A percentile compares a stretch with the other conserved stretches of the same genome.
phyloP scores from a whole-genome alignment of 2,797 vertebrate genomes.

The Peromyscus nudipes region DNA sequence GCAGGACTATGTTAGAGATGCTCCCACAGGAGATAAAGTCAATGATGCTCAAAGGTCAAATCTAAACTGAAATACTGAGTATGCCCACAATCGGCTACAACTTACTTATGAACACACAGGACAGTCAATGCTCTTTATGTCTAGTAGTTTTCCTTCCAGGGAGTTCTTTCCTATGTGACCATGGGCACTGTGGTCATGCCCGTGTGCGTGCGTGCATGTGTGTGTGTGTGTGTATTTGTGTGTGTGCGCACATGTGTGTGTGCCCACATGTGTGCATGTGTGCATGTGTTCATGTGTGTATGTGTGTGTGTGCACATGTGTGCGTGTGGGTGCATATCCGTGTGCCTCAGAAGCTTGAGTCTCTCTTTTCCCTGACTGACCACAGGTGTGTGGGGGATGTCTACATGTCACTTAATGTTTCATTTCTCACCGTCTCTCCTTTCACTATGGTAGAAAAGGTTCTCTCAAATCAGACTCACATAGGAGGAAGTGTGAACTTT shows the following conservation, averaged over 20 bases:
- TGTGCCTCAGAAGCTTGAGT: neutral
- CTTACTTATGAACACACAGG: slow-evolving; percentile 43
- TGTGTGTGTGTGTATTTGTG: neutral
- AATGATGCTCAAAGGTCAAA: slow-evolving; percentile 54
- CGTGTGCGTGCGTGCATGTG: neutral
- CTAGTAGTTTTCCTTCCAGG: neutral
- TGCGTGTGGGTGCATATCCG: neutral
- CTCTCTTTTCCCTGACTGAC: neutral
- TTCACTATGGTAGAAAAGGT: neutral
- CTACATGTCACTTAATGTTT: neutral
- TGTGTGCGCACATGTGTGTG: neutral
- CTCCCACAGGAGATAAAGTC: slow-evolving; percentile 28
- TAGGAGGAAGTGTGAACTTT: neutral
- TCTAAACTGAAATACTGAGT: slow-evolving; percentile 42
- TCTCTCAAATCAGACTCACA: neutral
- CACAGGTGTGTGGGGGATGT: neutral
- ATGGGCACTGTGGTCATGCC: neutral
- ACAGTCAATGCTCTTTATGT: neutral
- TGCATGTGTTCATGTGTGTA: neutral
- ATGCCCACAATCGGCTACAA: neutral
- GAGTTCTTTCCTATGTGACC: neutral
- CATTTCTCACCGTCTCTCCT: neutral
- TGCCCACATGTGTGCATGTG: too few relatives aligned
- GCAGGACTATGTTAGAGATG: neutral
- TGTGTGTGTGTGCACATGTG: neutral